Conservation (phyloP, 2,113 vertebrate genomes). For the Sinocyclocheilus anophthalmus region DNA sequence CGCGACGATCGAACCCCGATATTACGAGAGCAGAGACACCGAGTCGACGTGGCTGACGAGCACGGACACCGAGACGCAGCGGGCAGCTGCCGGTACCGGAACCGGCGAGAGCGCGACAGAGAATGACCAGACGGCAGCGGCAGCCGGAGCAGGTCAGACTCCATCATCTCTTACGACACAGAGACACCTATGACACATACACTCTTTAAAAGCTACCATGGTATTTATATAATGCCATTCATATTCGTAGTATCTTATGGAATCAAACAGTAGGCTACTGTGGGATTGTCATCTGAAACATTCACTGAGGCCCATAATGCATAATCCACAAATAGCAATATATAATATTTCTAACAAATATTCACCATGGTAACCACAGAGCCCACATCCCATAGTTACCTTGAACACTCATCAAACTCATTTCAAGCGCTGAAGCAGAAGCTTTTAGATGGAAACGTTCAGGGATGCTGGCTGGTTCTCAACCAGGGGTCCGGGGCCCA, state of each 20-base stretch:
- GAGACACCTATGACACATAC: neutral
- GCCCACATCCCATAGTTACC: neutral
- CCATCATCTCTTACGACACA: neutral
- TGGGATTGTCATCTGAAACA: no score
- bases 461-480: neutral
- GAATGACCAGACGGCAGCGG: conserved; percentile 29
- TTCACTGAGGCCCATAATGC: no score
- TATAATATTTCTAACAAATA: neutral
- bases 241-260: no score
- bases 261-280: no score
- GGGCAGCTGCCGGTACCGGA: conserved; percentile 58
- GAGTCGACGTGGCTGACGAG: conserved; percentile 97
- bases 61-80: conserved; percentile 76
- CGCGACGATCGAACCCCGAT: conserved; percentile 91
- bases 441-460: neutral
- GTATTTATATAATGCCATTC: no score
- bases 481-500: neutral
- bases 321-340: neutral
- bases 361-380: neutral
- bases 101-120: neutral
- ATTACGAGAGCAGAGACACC: conserved; percentile 95
- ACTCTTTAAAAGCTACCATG: no score
- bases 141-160: neutral
- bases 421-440: neutral
- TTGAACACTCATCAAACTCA: neutral